These are phyloP conservation scores for Euwallacea fornicatus DNA, from an alignment of 1,140 invertebrate species.

Conservation along the genomic window DNA sequence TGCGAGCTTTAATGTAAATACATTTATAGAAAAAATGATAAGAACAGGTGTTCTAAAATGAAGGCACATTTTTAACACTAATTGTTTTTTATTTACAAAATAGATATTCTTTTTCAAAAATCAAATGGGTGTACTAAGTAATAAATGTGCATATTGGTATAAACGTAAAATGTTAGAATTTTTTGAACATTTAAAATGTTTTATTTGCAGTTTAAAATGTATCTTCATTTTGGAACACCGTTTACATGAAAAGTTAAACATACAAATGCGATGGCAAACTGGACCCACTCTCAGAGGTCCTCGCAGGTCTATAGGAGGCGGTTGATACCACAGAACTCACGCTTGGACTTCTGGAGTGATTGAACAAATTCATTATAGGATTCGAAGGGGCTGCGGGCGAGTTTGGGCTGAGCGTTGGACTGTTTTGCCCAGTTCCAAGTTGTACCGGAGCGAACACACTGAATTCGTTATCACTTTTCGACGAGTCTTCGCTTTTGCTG, in stretches of 20 bases:
- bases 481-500: constrained; percentile 47
- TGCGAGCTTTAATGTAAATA: constrained; percentile 16
- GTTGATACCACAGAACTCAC: constrained; percentile 47
- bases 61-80: no score
- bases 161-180: no score
- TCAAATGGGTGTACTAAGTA: no score
- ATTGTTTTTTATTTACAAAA: no score
- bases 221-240: not conserved
- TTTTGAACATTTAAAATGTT: no score
- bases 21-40: no score
- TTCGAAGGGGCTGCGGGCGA: constrained; percentile 47
- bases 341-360: constrained; percentile 50
- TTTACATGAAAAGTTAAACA: constrained; percentile 20
- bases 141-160: no score
- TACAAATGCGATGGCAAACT: constrained; percentile 30
- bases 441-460: constrained; percentile 50
- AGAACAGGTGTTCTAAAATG: no score
- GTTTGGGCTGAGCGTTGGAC: constrained; percentile 49
- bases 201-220: not conserved
- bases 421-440: constrained; percentile 50
- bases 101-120: no score
- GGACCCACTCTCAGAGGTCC: constrained; percentile 23
- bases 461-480: constrained; percentile 50
- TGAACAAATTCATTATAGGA: constrained; percentile 44
- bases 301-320: constrained; percentile 36